A percentile compares a stretch with the other conserved stretches of the same genome.
Evolutionary conservation across 2,113 vertebrate species (phyloP).

Genomic region (Vicugna pacos): DNA sequence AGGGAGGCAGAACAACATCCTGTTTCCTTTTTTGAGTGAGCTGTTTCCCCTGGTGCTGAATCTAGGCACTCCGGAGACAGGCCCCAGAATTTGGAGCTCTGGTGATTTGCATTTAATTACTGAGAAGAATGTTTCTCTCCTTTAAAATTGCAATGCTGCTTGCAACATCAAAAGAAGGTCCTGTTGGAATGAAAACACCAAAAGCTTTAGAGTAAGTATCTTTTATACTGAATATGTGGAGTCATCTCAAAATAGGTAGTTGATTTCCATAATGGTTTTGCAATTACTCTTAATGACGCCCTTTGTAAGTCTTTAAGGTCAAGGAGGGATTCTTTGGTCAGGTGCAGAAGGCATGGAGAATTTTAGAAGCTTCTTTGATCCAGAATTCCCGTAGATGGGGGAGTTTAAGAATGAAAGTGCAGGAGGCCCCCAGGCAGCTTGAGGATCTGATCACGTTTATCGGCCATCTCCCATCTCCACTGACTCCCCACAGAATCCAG

Average conservation of each 20-base stretch:
- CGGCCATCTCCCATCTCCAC: rapidly evolving
- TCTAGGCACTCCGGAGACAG: constrained; percentile 33
- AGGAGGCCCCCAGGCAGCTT: neutral
- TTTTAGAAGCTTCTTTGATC: constrained; percentile 34
- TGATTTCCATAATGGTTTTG: constrained; percentile 67
- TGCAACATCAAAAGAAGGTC: constrained; percentile 65
- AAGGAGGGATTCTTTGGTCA: constrained; percentile 41
- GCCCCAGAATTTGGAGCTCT: constrained; percentile 18
- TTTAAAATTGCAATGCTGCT: constrained; percentile 59
- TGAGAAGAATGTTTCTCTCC: constrained; percentile 66
- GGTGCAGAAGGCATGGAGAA: neutral
- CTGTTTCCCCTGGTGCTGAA: neutral
- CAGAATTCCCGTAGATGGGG: neutral
- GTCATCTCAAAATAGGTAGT: constrained; percentile 63
- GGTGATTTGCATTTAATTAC: constrained; percentile 72
- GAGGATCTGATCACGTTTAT: neutral
- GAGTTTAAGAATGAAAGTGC: neutral
- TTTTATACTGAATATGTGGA: constrained; percentile 56
- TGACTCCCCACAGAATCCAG: neutral
- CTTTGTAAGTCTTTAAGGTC: constrained; percentile 62
- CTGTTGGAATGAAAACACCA: constrained; percentile 63
- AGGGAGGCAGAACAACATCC: neutral
- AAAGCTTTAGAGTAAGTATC: constrained; percentile 63
- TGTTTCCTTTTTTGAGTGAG: neutral
- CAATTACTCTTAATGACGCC: constrained; percentile 57